These are phyloP conservation scores for Phaenicophaeus curvirostris DNA, from an alignment of 2,797 vertebrate species.

Conservation along the genomic window DNA sequence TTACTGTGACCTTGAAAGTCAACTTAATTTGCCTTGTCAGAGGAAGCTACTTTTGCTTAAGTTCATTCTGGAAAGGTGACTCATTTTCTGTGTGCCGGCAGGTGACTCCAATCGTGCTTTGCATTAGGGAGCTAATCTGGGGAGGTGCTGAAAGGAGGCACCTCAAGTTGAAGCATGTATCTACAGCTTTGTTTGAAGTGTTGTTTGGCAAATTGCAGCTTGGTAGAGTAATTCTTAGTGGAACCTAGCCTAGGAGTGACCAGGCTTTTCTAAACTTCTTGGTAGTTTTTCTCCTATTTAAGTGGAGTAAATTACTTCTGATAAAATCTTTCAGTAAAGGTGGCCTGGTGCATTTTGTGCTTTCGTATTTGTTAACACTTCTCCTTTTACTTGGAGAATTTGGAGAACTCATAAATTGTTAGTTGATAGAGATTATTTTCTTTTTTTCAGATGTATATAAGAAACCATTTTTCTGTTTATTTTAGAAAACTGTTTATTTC, in stretches of 20 bases:
- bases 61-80: neutral
- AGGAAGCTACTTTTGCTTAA: neutral
- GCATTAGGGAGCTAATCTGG: neutral
- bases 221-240: neutral
- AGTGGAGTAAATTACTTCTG: neutral
- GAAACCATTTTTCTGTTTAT: neutral
- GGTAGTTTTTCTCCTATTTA: neutral
- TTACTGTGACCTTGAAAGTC: neutral
- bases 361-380: neutral
- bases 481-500: neutral
- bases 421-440: neutral
- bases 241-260: neutral
- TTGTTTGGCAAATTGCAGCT: neutral
- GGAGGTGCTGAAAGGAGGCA: neutral
- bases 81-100: neutral
- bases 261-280: neutral
- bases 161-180: neutral
- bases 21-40: neutral
- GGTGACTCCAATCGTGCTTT: neutral
- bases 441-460: neutral
- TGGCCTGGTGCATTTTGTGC: neutral
- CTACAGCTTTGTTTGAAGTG: neutral
- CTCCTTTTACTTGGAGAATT: neutral
- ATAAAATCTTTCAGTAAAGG: neutral
- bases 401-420: neutral